Evolutionary conservation across 1,140 invertebrate genomes (phyloP).

Genomic region (Eueides isabella): DNA sequence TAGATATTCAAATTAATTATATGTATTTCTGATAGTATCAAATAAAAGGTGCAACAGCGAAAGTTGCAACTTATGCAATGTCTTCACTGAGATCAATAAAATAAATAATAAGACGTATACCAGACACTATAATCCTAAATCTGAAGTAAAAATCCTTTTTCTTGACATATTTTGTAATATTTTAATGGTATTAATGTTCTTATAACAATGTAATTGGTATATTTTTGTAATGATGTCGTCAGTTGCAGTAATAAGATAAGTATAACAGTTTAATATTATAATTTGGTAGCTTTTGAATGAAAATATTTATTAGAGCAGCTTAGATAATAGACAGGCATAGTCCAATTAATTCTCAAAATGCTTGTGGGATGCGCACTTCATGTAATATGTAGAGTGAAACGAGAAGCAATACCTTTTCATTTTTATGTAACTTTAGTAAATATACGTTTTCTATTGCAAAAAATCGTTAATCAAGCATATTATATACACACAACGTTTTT

Average conservation of each 20-base stretch:
- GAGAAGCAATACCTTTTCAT: too few relatives aligned
- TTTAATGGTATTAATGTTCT: not conserved
- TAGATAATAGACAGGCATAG: too few relatives aligned
- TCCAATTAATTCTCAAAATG: too few relatives aligned
- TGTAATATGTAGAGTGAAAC: too few relatives aligned
- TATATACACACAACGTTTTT: too few relatives aligned
- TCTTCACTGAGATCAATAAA: not conserved
- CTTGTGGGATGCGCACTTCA: too few relatives aligned
- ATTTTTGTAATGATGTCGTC: not conserved
- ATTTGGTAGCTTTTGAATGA: not conserved
- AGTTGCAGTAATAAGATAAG: not conserved
- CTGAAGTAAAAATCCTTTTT: not conserved
- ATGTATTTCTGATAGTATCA: not conserved
- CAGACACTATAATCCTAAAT: not conserved
- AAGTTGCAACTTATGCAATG: constrained; percentile 1
- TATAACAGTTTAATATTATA: not conserved
- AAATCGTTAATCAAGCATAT: too few relatives aligned
- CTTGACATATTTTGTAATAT: not conserved
- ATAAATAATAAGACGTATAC: constrained; percentile 1
- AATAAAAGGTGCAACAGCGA: not conserved
- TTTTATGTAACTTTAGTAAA: too few relatives aligned
- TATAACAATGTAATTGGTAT: not conserved
- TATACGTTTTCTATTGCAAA: too few relatives aligned
- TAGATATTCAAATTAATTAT: not conserved
- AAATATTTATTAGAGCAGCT: not conserved